Conservation (phyloP, 2,888 invertebrate genomes). For the Lissonota sp. region DNA sequence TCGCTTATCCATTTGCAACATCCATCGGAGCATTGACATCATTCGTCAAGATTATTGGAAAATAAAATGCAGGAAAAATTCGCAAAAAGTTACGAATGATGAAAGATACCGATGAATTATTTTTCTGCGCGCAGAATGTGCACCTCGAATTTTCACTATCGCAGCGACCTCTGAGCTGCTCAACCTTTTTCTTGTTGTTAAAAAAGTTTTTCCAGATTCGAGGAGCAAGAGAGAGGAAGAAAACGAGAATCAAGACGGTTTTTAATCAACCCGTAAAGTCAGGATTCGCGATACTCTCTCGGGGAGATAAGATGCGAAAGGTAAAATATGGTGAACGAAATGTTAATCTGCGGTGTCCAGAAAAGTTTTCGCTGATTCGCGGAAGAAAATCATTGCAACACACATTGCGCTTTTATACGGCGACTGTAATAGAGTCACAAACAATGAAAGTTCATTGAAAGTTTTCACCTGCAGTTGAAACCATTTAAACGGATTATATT, state of each 20-base stretch:
- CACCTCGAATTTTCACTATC: background rate
- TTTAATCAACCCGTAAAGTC: background rate
- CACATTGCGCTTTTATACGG: background rate
- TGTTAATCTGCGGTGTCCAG: too few species aligned
- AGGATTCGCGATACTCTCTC: background rate
- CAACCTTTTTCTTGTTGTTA: background rate
- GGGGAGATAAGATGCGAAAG: background rate
- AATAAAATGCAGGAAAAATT: too few species aligned
- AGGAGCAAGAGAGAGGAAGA: background rate
- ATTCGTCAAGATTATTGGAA: too few species aligned
- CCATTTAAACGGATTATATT: slow-evolving; percentile 3
- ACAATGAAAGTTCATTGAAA: slow-evolving; percentile 20
- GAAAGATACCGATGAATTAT: too few species aligned
- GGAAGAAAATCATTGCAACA: too few species aligned
- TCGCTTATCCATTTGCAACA: background rate
- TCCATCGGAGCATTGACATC: background rate
- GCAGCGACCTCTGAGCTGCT: background rate
- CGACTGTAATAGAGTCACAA: background rate
- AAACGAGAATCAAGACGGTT: background rate
- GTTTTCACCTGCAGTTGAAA: background rate
- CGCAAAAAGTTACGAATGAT: too few species aligned
- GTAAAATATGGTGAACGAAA: background rate
- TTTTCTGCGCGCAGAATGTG: background rate
- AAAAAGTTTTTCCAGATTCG: background rate
- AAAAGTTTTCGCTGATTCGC: background rate